Percentiles rank a stretch among this genome's conserved stretches.
These are phyloP conservation scores for Lasioglossum lativentre DNA, from an alignment of 2,888 invertebrate genomes.

Conservation along the genomic window DNA sequence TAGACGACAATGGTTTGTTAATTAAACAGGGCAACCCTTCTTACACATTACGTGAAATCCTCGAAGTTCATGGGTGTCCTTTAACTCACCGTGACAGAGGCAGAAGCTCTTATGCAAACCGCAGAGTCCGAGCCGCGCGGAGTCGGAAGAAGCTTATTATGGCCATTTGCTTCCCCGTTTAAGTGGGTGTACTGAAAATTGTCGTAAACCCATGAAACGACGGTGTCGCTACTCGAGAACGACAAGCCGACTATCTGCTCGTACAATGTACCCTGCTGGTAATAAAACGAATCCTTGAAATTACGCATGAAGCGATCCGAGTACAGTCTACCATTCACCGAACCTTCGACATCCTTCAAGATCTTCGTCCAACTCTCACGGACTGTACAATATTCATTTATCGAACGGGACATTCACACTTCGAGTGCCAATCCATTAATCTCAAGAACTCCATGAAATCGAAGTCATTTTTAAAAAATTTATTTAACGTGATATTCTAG, in stretches of 20 bases:
- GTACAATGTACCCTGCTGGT: constrained; percentile 46
- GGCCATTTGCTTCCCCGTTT: constrained; percentile 67
- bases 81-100: constrained; percentile 63
- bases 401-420: not conserved
- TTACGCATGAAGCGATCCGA: constrained; percentile 39
- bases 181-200: constrained; percentile 66
- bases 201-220: constrained; percentile 64
- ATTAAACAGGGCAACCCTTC: constrained; percentile 67
- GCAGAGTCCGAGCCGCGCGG: constrained; percentile 49
- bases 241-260: constrained; percentile 54
- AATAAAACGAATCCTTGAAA: constrained; percentile 65
- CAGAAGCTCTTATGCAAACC: constrained; percentile 71
- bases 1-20: constrained; percentile 62
- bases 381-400: not conserved
- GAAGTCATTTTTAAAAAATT: not conserved
- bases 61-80: constrained; percentile 57
- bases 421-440: not conserved
- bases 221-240: constrained; percentile 61
- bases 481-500: not conserved
- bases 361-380: not conserved
- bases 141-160: constrained; percentile 69
- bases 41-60: constrained; percentile 63
- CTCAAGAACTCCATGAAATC: not conserved
- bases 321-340: not conserved
- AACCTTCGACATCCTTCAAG: not conserved